Evolutionary conservation across 2,888 invertebrate genomes (phyloP).

Genomic region (Diogma glabrata): DNA sequence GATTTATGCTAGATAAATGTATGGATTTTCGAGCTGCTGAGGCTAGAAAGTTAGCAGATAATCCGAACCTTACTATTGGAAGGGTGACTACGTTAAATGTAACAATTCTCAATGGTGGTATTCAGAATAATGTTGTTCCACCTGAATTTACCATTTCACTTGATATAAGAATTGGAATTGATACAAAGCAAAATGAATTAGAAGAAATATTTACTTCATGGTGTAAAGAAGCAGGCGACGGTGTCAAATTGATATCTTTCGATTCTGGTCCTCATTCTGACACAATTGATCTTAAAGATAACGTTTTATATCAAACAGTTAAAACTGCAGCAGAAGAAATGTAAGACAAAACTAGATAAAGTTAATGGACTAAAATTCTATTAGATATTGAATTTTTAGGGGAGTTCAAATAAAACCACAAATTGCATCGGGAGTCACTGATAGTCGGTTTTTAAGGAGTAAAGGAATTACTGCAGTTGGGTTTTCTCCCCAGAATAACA

Average conservation of each 20-base stretch:
- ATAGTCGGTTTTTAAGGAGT: constrained; percentile 58
- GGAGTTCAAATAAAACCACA: constrained; percentile 37
- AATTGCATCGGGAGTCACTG: constrained; percentile 69
- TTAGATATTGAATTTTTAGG: constrained; percentile 23
- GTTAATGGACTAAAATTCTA: not conserved
- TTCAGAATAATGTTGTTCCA: constrained; percentile 73
- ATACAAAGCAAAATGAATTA: constrained; percentile 43
- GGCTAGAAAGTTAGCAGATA: constrained; percentile 40
- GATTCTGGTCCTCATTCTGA: constrained; percentile 50
- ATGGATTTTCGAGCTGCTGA: constrained; percentile 51
- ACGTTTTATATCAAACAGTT: constrained; percentile 64
- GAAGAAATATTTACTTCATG: constrained; percentile 44
- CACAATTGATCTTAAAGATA: constrained; percentile 50
- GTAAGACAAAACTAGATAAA: constrained; percentile 35
- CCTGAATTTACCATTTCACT: constrained; percentile 51
- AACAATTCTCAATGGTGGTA: constrained; percentile 58
- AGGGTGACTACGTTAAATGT: constrained; percentile 67
- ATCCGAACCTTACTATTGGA: constrained; percentile 44
- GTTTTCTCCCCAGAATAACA: constrained; percentile 82
- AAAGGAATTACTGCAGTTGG: constrained; percentile 73
- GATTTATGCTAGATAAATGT: constrained; percentile 49
- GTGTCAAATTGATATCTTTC: constrained; percentile 52
- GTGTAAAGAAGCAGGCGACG: constrained; percentile 61
- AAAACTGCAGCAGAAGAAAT: constrained; percentile 47
- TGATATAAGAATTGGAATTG: constrained; percentile 50